Base-by-base conservation (phyloP, 2,797 vertebrate species). In the Onychomys arenicola region DNA sequence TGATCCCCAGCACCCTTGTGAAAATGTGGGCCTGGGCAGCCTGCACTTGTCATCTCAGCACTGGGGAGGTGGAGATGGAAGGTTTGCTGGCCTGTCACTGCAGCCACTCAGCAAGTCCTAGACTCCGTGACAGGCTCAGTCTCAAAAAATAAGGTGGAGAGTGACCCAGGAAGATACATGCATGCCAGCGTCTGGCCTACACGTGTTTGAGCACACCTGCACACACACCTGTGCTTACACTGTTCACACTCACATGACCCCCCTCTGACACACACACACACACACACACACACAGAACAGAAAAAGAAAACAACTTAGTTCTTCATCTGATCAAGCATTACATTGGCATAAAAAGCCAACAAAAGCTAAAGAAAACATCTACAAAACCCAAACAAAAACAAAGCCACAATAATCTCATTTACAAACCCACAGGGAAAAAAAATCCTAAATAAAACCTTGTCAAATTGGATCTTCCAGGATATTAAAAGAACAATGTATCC, bases 401-500 rank as follows among this genome's bases (percentile, higher is more conserved):
- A 92, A 91, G 8, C 32, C 25, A 63, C 25, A 29, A 12, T 57
- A 67, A 95, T 91, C 55, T 80, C 52, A 78, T 73, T 77, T 63
- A 11, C 17, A 94, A 69, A 92, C 71, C 77, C 27, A 37, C 40
- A 80, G 93, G 49, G 78, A 89, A 59, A 85, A 85, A 57, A 11
- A 76, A 55, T 52, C n/a, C 73, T 69, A 78, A 91, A 34, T 85
- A 77, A 86, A 87, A 91, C 71, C 59, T 52, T 27, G 84, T 69
- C 65, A 92, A 75, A 73, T 49, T 19, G 81, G 90, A 78, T 93
- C 49, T 57, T 92, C n/a, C 80, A 89, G 85, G 63, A 81, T 92
- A 71, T 93, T 93, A 85, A 82, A 92, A 96, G 67, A 76, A 91
- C 61, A 73, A 55, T 90, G 52, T 46, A 84, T 87, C 75, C 25